Percentiles rank a stretch among this genome's conserved stretches.
phyloP scores from a whole-genome alignment of 2,888 invertebrate genomes.

The Drosophila peninsularis region DNA sequence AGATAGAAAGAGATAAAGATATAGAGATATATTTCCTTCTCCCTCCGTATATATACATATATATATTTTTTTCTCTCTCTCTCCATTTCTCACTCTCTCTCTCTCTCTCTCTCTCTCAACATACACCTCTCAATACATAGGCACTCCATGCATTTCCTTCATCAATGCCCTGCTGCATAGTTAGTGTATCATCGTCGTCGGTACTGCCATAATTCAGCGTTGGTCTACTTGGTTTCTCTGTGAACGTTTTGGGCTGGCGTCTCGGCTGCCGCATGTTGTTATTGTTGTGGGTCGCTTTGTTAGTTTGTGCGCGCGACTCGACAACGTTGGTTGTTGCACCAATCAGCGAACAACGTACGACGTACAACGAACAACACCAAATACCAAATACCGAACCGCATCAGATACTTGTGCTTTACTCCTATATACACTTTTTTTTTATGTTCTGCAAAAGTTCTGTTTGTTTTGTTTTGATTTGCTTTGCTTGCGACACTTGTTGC shows the following conservation, averaged over 20 bases:
- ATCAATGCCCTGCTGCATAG: too few relatives aligned
- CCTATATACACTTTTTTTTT: background rate
- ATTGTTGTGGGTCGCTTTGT: constrained; percentile 52
- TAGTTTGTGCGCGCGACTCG: constrained; percentile 69
- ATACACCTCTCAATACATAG: too few relatives aligned
- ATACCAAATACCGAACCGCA: constrained; percentile 16
- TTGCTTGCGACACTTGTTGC: constrained; percentile 29
- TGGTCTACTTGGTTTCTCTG: constrained; percentile 37
- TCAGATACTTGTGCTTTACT: constrained; percentile 14
- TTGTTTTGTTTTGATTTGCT: constrained; percentile 16
- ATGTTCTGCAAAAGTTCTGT: constrained; percentile 7
- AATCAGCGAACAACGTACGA: constrained; percentile 17
- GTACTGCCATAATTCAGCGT: background rate
- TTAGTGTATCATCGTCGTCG: constrained; percentile 11
- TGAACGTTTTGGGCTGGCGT: constrained; percentile 34
- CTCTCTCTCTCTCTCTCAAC: too few relatives aligned
- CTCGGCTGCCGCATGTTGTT: constrained; percentile 47
- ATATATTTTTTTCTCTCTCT: too few relatives aligned
- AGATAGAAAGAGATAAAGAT: too few relatives aligned
- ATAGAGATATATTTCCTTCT: too few relatives aligned
- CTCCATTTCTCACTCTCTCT: too few relatives aligned
- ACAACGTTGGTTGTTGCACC: constrained; percentile 67
- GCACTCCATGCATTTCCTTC: too few relatives aligned
- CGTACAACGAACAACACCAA: constrained; percentile 15
- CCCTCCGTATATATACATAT: too few relatives aligned